Percentiles rank a stretch among this genome's conserved stretches.
Evolutionary conservation across 2,888 invertebrate genomes (phyloP).

Genomic region (Eutolmus rufibarbis): DNA sequence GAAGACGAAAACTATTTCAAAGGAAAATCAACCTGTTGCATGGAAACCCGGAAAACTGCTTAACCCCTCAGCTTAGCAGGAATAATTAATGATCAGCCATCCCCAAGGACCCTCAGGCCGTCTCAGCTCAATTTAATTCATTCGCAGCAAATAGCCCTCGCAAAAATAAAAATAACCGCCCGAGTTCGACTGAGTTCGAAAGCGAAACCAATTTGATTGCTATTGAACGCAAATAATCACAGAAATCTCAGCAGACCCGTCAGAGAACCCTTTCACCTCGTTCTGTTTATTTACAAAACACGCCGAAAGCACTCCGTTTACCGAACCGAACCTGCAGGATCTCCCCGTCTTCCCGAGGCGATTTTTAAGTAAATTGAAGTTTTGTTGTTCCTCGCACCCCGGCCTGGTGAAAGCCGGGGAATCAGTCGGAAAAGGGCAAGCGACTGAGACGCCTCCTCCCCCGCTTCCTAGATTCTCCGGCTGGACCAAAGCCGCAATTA

Average conservation of each 20-base stretch:
- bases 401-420: not conserved
- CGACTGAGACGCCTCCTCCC: not conserved
- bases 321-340: not conserved
- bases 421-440: not conserved
- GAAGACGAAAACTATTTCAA: not conserved
- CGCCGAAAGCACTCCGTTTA: not conserved
- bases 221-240: not conserved
- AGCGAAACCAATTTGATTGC: not conserved
- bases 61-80: not conserved
- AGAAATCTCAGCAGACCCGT: not conserved
- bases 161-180: not conserved
- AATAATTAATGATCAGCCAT: not conserved
- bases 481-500: not conserved
- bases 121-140: not conserved
- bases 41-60: not conserved
- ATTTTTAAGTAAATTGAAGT: constrained; percentile 21
- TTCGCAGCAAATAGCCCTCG: not conserved
- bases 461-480: not conserved
- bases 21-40: not conserved
- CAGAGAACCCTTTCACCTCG: not conserved
- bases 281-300: constrained; percentile 9
- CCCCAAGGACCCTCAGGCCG: not conserved
- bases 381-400: not conserved
- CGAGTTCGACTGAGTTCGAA: not conserved
- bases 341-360: not conserved